A percentile compares a stretch with the other conserved stretches of the same genome.
phyloP scores from a whole-genome alignment of 1,140 invertebrate genomes.

The Drosophila seguyi region DNA sequence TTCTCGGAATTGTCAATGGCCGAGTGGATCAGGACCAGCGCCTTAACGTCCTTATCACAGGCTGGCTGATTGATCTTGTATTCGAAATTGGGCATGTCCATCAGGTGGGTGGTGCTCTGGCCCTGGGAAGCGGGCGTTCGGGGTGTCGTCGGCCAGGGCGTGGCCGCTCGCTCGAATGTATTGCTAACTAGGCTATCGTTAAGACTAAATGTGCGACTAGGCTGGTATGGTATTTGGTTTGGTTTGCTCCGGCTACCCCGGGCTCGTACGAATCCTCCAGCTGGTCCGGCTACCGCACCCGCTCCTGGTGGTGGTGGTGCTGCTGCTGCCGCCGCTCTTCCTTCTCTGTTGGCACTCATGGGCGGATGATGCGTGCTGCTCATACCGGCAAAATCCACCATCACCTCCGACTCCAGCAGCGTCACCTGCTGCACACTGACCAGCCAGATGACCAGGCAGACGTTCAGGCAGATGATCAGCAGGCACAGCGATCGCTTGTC shows the following conservation, averaged over 20 bases:
- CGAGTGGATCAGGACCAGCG: constrained; percentile 89
- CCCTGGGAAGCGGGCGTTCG: constrained; percentile 39
- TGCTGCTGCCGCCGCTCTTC: constrained; percentile 7
- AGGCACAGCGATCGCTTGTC: constrained; percentile 77
- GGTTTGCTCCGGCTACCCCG: constrained; percentile 44
- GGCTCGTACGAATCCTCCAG: constrained; percentile 4
- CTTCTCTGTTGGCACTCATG: constrained; percentile 51
- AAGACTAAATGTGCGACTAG: constrained; percentile 69
- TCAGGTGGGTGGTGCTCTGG: constrained; percentile 86
- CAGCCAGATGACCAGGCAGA: constrained; percentile 78
- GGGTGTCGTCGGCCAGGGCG: constrained; percentile 36
- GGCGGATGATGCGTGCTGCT: constrained; percentile 18
- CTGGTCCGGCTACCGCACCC: not conserved
- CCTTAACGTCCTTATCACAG: constrained; percentile 85
- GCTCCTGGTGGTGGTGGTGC: not conserved
- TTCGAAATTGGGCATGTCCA: constrained; percentile 87
- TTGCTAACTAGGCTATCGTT: constrained; percentile 67
- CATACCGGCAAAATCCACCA: constrained; percentile 9
- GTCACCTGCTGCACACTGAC: constrained; percentile 68
- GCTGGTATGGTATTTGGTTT: constrained; percentile 71
- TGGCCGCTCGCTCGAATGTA: constrained; percentile 38
- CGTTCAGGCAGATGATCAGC: constrained; percentile 73
- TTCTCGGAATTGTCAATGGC: constrained; percentile 88
- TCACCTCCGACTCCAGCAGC: constrained; percentile 39
- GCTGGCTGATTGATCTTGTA: constrained; percentile 87